Evolutionary conservation across 1,140 invertebrate genomes (phyloP), one percentile per base, ranked within the genome.

Genomic region (Cepaea nemoralis): DNA sequence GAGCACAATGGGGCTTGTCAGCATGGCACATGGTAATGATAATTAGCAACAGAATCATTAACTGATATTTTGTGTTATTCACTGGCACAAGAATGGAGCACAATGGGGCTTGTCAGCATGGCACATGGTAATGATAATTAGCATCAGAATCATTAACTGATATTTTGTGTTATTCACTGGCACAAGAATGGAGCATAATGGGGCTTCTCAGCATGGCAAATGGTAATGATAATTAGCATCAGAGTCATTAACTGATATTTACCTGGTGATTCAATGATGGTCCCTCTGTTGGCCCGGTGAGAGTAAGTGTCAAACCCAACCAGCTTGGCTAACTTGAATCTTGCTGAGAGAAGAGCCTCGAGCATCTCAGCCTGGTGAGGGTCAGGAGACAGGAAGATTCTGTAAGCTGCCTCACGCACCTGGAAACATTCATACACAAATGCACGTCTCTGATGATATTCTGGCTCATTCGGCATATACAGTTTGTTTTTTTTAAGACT

Each of bases 231-330:
- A 5, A 55, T 6, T 16, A 45, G 42, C 42, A 45, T 45, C 42
- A 45, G 16, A 45, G 16, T 45, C 42, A 45, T 45, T 16, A 55
- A 55, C 22, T 55, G 35, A 40, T 16, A 77, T 6, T 27, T 84
- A 90, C 89, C 89, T 85, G 97, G 95, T 39, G 92, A 94, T 86
- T 97, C 95, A 79, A 96, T 95, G 45, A 96, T 95, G 87, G 96
- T 98, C 31, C 95, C 95, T 87, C 95, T 95, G 3, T 98, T 92
- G 16, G 97, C 96, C 90, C 96, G 94, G 89, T 98, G 95, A 35
- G 96, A 95, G 90, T 96, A 99, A 0, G 96, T 95, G 16, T 93
- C 89, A 91, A 98, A 99, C 2, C 96, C 97, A 90, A 97, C 98
- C 37, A 96, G 93, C 71, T 94, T 91, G 0, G 97, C 97, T 78